Base-by-base conservation (phyloP, 1,140 invertebrate species). In the Metaphire vulgaris region DNA sequence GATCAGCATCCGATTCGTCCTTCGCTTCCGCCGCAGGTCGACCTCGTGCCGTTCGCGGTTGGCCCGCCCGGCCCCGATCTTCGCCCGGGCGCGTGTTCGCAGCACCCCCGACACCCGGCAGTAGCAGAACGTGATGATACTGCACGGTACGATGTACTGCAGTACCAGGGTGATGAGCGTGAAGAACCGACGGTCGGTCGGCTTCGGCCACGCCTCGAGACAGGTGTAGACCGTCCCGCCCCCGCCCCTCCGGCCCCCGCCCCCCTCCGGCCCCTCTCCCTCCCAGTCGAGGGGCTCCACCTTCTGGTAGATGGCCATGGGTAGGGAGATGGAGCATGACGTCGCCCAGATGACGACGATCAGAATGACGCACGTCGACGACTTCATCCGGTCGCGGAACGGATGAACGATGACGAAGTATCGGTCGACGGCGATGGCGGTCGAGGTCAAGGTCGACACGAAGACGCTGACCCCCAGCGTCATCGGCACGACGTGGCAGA, bases 371-470 rank as follows among this genome's bases (percentile, higher is more conserved):
- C 95, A 88, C 64, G 86, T 83, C 78, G 85, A 81, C 21, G 86
- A 89, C 83, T 93, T 93, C 92, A 98, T 97, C 26, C 69, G 1
- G 32, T 33, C 26, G 81, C 92, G 88, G 83, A 98, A 97, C 31
- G 92, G 84, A 94, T 99, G n/a, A n/a, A n/a, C n/a, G n/a, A n/a
- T n/a, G n/a, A n/a, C n/a, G n/a, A n/a, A n/a, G n/a, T n/a, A n/a
- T 70, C 97, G 89, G 85, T 99, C 97, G 32, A 98, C 91, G 1
- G 97, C 96, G 79, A 99, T 99, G 28, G 95, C 94, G 0, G 94
- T 98, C 21, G 99, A 89, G 0, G 97, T 99, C 69, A 98, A 88
- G 0, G 96, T 97, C 16, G 95, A 97, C 73, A 99, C 96, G 87
- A 98, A 99, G 6, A 99, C 95, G 72, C 82, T 83, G 33, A 87